Base-by-base conservation (phyloP, 2,888 invertebrate genomes). In the Pterostichus madidus region DNA sequence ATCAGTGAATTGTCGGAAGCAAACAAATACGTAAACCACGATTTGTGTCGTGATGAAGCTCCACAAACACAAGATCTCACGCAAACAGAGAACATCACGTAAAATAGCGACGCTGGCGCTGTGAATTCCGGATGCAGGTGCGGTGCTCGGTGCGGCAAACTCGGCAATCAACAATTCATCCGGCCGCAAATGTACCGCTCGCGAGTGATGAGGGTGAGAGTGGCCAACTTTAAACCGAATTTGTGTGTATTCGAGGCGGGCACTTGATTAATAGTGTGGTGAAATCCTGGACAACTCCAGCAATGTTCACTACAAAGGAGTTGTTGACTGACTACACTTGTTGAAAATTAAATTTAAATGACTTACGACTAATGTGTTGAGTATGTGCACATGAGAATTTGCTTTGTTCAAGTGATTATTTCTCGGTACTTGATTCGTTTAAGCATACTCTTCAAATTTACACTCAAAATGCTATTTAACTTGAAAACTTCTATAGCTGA, bases 211-310 rank as follows among this genome's bases (percentile, higher is more conserved):
- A 79, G 79, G 79, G 79, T 79, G 24, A 35, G 35, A 32, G 46
- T 15, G 24, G 56, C 64, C 24, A 78, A 78, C 78, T 78, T 78
- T 78, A 59, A 78, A 78, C 78, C 56, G 46, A 78, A 78, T 78
- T 78, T 59, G 56, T 44, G 49, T 73, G 78, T 59, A 78, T 59
- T 24, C 78, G 35, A 17, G 59, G 44, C 32, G 7, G 24, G 52
- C 15, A 32, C 61, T 81, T 81, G 81, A 81, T 81, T 81, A 81
- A 81, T 75, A 81, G 81, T 75, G 81, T 32, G 81, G 81, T 49
- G 81, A 46, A 81, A 81, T 81, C 61, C 75, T 46, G 81, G 81
- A 81, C 61, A 79, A 59, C 39, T 44, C 24, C 11, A 46, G 78
- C 78, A 4, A 56, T 56, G 56, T 6, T 5, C n/a, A 5, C 49